Conservation (phyloP, 2,113 vertebrate species). For the Lagenorhynchus albirostris region DNA sequence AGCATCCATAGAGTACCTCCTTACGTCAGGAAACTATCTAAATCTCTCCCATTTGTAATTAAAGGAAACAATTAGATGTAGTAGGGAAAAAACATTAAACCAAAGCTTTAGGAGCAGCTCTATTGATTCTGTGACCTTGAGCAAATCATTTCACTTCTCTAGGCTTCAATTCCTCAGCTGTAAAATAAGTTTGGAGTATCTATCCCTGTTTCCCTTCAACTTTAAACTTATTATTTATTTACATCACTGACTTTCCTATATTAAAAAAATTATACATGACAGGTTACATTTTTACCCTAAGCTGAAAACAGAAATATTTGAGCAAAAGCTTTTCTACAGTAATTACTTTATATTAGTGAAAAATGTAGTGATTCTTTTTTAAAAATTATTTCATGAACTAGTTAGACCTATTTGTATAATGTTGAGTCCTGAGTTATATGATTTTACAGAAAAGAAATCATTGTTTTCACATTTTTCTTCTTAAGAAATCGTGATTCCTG, state of each 20-base stretch:
- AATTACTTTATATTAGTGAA: not conserved
- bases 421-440: not conserved
- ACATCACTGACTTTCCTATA: not conserved
- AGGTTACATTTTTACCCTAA: not conserved
- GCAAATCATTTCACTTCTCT: slow-evolving; percentile 5
- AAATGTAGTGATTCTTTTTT: not conserved
- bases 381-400: not conserved
- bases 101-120: not conserved
- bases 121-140: not conserved
- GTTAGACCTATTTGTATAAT: not conserved
- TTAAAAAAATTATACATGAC: not conserved
- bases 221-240: not conserved
- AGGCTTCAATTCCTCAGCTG: not conserved
- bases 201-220: not conserved
- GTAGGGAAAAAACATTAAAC: not conserved
- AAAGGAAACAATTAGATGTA: not conserved
- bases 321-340: not conserved
- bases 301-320: not conserved
- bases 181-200: not conserved
- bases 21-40: not conserved
- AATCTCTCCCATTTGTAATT: not conserved
- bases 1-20: not conserved
- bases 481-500: not conserved
- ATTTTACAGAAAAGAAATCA: not conserved
- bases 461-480: not conserved